Evolutionary conservation across 2,113 vertebrate species (phyloP).

Genomic region (Lontra canadensis): DNA sequence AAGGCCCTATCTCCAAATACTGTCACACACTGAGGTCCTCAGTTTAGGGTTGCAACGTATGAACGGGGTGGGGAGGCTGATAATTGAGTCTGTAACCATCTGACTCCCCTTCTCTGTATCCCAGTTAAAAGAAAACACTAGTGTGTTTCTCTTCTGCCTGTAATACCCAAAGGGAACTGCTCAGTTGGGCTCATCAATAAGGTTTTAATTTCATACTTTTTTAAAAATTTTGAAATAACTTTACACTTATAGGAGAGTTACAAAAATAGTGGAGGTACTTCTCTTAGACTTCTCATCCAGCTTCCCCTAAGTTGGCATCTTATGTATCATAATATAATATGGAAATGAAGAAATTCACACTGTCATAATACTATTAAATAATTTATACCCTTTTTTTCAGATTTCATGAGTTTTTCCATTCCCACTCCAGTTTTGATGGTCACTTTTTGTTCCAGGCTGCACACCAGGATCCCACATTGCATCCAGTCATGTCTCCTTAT

Average conservation of each 20-base stretch:
- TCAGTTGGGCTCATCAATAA: neutral
- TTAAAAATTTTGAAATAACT: neutral
- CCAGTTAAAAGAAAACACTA: neutral
- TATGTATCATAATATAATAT: neutral
- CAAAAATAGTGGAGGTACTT: neutral
- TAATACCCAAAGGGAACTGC: neutral
- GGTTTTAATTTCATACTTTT: neutral
- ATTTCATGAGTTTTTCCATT: neutral
- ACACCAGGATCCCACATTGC: neutral
- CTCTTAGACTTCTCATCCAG: neutral
- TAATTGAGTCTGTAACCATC: neutral
- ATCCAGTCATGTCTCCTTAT: neutral
- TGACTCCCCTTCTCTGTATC: neutral
- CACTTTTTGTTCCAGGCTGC: neutral
- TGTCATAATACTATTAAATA: neutral
- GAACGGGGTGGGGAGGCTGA: neutral
- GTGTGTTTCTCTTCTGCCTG: neutral
- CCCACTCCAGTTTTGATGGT: neutral
- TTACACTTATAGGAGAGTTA: neutral
- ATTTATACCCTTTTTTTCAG: neutral
- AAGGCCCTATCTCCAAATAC: neutral
- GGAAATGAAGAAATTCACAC: neutral
- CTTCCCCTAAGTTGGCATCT: neutral
- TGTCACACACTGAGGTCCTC: neutral
- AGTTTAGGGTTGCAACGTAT: neutral